Evolutionary conservation across 2,797 vertebrate genomes (phyloP).

Genomic region (Valencia hispanica): DNA sequence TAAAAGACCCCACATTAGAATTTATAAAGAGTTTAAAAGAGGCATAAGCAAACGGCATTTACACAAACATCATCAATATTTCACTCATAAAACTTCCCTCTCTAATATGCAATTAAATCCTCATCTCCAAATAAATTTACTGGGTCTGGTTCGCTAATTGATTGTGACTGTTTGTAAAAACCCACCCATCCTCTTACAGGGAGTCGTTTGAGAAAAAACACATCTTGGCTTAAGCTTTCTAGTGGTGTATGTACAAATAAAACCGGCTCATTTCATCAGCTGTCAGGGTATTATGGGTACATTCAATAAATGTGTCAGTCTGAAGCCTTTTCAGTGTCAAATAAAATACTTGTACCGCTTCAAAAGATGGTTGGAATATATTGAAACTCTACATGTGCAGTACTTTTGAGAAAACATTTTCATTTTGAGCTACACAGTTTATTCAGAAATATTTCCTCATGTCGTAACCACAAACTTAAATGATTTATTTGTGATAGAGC

Average conservation of each 20-base stretch:
- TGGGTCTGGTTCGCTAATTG: slow-evolving; percentile 75
- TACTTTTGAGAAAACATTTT: slow-evolving; percentile 43
- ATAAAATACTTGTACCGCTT: slow-evolving; percentile 34
- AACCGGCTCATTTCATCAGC: slow-evolving; percentile 65
- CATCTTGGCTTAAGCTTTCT: slow-evolving; percentile 59
- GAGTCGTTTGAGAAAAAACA: slow-evolving; percentile 47
- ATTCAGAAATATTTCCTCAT: slow-evolving; percentile 21
- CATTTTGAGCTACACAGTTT: slow-evolving; percentile 40
- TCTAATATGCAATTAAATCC: slow-evolving; percentile 73
- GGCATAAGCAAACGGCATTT: slow-evolving; percentile 74
- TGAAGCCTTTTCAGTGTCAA: slow-evolving; percentile 55
- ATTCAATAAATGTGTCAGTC: slow-evolving; percentile 50
- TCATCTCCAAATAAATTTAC: slow-evolving; percentile 67
- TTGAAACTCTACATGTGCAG: slow-evolving; percentile 28
- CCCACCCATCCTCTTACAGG: background rate
- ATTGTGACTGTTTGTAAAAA: slow-evolving; percentile 75
- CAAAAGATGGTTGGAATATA: slow-evolving; percentile 18
- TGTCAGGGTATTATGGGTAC: slow-evolving; percentile 26
- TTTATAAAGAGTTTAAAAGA: slow-evolving; percentile 82
- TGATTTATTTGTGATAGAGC: slow-evolving; percentile 7
- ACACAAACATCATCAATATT: slow-evolving; percentile 87
- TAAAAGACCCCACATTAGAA: slow-evolving; percentile 77
- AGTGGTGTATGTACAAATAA: slow-evolving; percentile 68
- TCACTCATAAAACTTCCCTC: slow-evolving; percentile 76
- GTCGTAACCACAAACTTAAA: background rate